phyloP scores from a whole-genome alignment of 2,113 vertebrate genomes.

The Scomber scombrus region DNA sequence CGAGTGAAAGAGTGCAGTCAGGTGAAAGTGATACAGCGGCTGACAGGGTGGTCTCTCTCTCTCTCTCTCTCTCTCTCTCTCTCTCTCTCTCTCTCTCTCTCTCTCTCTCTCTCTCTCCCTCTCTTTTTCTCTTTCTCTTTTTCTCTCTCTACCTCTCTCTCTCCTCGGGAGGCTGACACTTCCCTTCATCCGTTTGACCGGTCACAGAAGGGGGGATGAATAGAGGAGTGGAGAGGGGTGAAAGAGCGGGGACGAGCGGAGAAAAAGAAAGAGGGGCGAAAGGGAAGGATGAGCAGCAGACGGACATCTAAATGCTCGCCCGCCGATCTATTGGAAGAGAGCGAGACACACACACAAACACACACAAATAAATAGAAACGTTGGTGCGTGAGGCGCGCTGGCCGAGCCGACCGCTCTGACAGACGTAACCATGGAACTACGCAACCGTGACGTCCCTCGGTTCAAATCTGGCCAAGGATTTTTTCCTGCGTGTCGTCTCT shows the following conservation, averaged over 20 bases:
- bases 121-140: slow-evolving; percentile 48
- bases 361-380: neutral
- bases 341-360: neutral
- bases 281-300: slow-evolving; percentile 64
- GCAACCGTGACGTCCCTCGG: slow-evolving; percentile 8
- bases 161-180: slow-evolving; percentile 79
- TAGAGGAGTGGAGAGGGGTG: slow-evolving; percentile 55
- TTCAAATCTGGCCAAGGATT: neutral
- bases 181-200: slow-evolving; percentile 77
- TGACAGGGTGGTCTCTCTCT: slow-evolving; percentile 75
- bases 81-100: slow-evolving; percentile 18
- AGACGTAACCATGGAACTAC: slow-evolving; percentile 9
- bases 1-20: slow-evolving; percentile 79
- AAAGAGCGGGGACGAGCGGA: slow-evolving; percentile 49
- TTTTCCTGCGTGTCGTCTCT: neutral
- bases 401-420: slow-evolving; percentile 5
- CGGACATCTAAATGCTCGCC: slow-evolving; percentile 75
- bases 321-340: slow-evolving; percentile 64
- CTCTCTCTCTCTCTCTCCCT: slow-evolving; percentile 57
- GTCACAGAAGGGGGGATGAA: slow-evolving; percentile 77
- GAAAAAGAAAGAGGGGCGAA: slow-evolving; percentile 49
- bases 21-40: slow-evolving; percentile 79
- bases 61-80: neutral
- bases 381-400: neutral
- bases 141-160: slow-evolving; percentile 49